phyloP scores from a whole-genome alignment of 2,113 vertebrate species.

The Eleginops maclovinus region DNA sequence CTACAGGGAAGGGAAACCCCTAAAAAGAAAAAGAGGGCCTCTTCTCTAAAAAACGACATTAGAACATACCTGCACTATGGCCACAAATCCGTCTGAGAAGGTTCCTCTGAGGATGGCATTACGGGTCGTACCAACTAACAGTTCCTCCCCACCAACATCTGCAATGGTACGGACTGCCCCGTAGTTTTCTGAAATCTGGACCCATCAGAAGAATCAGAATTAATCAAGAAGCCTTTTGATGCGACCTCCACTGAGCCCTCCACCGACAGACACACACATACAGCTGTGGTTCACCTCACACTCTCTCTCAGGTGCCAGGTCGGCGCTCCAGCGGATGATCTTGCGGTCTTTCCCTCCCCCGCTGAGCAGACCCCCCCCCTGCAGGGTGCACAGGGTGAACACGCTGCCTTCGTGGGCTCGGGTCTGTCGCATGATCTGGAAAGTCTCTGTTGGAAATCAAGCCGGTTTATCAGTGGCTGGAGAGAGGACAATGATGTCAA shows the following conservation, averaged over 20 bases:
- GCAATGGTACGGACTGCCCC: slow-evolving; percentile 91
- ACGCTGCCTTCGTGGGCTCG: slow-evolving; percentile 93
- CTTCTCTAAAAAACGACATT: too few relatives aligned
- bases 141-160: slow-evolving; percentile 85
- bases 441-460: slow-evolving; percentile 83
- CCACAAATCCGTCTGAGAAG: slow-evolving; percentile 87
- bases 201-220: background rate
- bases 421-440: slow-evolving; percentile 91
- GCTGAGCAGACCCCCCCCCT: slow-evolving; percentile 89
- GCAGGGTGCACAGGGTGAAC: slow-evolving; percentile 88
- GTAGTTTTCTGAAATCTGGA: slow-evolving; percentile 89
- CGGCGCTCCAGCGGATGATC: slow-evolving; percentile 89
- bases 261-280: slow-evolving; percentile 10
- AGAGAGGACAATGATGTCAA: too few relatives aligned
- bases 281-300: slow-evolving; percentile 86
- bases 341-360: slow-evolving; percentile 92
- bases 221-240: background rate
- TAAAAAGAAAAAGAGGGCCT: too few relatives aligned
- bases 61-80: slow-evolving; percentile 88
- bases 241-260: background rate
- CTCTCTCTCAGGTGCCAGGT: slow-evolving; percentile 87
- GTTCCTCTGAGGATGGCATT: slow-evolving; percentile 90
- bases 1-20: too few relatives aligned
- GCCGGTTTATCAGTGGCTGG: background rate
- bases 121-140: slow-evolving; percentile 91